phyloP scores from a whole-genome alignment of 1,140 invertebrate genomes.

The Mesaphorura yosii region DNA sequence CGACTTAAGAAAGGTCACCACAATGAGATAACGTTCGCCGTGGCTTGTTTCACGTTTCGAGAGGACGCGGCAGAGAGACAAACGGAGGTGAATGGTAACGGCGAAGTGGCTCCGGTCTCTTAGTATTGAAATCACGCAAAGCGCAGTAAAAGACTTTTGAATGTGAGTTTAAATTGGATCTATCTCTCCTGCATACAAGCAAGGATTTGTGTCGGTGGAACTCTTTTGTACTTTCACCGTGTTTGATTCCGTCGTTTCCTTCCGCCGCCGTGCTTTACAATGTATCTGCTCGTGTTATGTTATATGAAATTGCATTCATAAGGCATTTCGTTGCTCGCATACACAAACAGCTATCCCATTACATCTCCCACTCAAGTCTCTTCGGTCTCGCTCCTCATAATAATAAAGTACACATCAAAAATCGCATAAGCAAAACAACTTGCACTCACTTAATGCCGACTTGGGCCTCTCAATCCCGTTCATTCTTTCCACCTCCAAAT shows the following conservation, averaged over 20 bases:
- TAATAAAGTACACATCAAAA: constrained; percentile 15
- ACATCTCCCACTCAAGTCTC: neutral
- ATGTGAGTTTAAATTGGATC: constrained; percentile 32
- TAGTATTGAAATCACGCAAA: constrained; percentile 29
- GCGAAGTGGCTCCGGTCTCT: no score
- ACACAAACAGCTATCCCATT: constrained; percentile 25
- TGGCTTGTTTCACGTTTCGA: no score
- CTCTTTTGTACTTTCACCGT: constrained; percentile 23
- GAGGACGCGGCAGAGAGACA: no score
- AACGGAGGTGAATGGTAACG: no score
- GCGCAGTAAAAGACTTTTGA: constrained; percentile 30
- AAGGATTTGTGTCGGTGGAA: constrained; percentile 26
- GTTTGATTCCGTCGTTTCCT: constrained; percentile 23
- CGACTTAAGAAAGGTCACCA: no score
- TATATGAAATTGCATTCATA: constrained; percentile 28
- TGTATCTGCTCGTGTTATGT: constrained; percentile 2
- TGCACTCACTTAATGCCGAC: constrained; percentile 5
- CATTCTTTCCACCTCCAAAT: neutral
- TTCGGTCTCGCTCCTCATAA: neutral
- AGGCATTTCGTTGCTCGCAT: constrained; percentile 21
- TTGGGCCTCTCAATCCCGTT: constrained; percentile 5
- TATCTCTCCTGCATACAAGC: constrained; percentile 17
- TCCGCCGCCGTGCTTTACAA: neutral
- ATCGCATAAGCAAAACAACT: no score
- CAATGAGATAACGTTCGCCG: no score